Base-by-base conservation (phyloP, 2,113 vertebrate species). In the Chaetodon trifascialis region DNA sequence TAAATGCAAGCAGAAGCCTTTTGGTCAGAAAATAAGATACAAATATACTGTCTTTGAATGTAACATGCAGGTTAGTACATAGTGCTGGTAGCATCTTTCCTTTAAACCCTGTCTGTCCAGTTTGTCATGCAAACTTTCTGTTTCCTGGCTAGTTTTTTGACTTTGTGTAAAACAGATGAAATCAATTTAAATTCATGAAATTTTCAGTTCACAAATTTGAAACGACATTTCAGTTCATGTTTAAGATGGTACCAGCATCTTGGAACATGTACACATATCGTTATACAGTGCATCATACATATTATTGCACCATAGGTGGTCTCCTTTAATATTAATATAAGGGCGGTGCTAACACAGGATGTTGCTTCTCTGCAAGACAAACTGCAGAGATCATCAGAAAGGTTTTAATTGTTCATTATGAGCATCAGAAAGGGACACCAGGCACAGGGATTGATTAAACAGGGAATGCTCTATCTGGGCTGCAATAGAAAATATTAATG, bases 301-400 rank as follows among this genome's bases (percentile, higher is more conserved):
- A 30, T 51, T 52, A 46, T 62, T 4, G 56, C 25, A 60, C 52
- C 44, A n/a, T 1, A 30, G 12, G n/a, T 14, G 47, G 36, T 40
- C 58, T 34, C 47, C 30, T 73, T 60, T 76, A 56, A 73, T 79
- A 65, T 76, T 17, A 42, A 70, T 75, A 44, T 59, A 47, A 21
- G 36, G 15, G 52, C n/a, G 30, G 52, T 34, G 66, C 25, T 77
- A 49, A 82, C 75, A 62, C 80, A 15, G 34, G 67, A 21, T 11
- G 34, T 73, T 36, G 42, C 51, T 68, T 63, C 38, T 6, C 77
- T 47, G 23, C 66, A 42, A 42, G 51, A 73, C 38, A 47, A 79
- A 84, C 47, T 81, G 87, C 83, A 83, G 36, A 68, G 67, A 64
- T 88, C 76, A 79, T 88, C 83, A 79, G 46, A 83, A 88, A 83